phyloP scores from a whole-genome alignment of 2,888 invertebrate genomes.

The Tetragonisca angustula region DNA sequence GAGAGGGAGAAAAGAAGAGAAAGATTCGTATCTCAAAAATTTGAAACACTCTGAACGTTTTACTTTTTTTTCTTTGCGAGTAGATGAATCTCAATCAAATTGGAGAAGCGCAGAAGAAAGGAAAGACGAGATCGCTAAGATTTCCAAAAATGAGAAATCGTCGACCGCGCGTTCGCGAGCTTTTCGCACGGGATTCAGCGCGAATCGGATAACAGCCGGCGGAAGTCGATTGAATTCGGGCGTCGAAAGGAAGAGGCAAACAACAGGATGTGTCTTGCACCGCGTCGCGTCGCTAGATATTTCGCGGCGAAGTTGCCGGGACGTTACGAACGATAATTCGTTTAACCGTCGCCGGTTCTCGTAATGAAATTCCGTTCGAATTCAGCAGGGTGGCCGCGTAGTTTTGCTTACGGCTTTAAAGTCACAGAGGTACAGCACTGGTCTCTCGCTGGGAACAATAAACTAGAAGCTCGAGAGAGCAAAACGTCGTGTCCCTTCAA shows the following conservation, averaged over 20 bases:
- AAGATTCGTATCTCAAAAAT: not conserved
- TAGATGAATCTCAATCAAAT: too few relatives aligned
- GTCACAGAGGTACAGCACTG: slow-evolving; percentile 54
- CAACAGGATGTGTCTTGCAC: not conserved
- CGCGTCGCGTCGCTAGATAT: not conserved
- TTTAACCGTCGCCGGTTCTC: slow-evolving; percentile 20
- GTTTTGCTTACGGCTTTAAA: slow-evolving; percentile 53
- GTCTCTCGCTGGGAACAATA: slow-evolving; percentile 55
- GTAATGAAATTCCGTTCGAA: slow-evolving; percentile 63
- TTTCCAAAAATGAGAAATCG: not conserved
- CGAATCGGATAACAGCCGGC: slow-evolving; percentile 9
- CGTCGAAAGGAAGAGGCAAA: slow-evolving; percentile 35
- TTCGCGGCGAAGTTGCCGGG: not conserved
- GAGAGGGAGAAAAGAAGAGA: not conserved
- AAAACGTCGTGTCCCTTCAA: slow-evolving; percentile 53
- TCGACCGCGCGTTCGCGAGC: not conserved
- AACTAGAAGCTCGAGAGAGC: slow-evolving; percentile 42
- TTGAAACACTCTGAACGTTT: not conserved
- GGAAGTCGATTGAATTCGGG: slow-evolving; percentile 30
- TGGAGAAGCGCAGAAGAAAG: too few relatives aligned
- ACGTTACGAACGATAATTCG: slow-evolving; percentile 38
- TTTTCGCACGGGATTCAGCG: too few relatives aligned
- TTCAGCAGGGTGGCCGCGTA: slow-evolving; percentile 1
- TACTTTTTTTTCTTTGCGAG: too few relatives aligned
- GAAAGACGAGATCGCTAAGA: not conserved